Evolutionary conservation across 2,797 vertebrate genomes (phyloP).

Genomic region (Orientallactaga sibirica): DNA sequence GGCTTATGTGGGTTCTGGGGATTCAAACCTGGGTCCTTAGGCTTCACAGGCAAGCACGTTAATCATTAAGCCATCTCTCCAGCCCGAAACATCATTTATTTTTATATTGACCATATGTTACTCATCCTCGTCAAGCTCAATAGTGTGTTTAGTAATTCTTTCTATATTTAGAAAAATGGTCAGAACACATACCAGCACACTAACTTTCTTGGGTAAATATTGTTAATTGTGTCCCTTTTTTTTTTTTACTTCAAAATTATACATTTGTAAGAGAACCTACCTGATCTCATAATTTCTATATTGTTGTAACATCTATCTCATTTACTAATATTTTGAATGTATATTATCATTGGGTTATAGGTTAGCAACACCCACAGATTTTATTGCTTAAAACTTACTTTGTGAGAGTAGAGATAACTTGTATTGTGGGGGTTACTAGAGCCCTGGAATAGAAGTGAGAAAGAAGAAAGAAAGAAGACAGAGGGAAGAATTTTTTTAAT

Average conservation of each 20-base stretch:
- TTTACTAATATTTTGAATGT: background rate
- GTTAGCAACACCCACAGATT: background rate
- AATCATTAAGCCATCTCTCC: no score
- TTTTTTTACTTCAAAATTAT: background rate
- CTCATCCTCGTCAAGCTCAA: background rate
- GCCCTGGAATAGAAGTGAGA: background rate
- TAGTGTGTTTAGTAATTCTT: background rate
- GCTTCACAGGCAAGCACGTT: no score
- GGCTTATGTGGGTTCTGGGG: no score
- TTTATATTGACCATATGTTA: background rate
- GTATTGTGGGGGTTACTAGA: accelerated
- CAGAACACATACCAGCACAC: background rate
- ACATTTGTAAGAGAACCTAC: background rate
- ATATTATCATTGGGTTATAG: background rate
- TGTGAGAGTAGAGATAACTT: accelerated
- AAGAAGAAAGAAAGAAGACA: background rate
- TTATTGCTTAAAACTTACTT: no score
- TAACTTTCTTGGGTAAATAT: background rate
- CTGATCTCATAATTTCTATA: background rate
- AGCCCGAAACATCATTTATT: background rate
- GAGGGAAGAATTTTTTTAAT: background rate
- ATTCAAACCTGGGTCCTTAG: no score
- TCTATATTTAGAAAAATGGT: background rate
- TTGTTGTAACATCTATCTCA: background rate
- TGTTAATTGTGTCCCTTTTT: background rate